Conservation (phyloP, 2,113 vertebrate genomes). For the Hippocampus comes region DNA sequence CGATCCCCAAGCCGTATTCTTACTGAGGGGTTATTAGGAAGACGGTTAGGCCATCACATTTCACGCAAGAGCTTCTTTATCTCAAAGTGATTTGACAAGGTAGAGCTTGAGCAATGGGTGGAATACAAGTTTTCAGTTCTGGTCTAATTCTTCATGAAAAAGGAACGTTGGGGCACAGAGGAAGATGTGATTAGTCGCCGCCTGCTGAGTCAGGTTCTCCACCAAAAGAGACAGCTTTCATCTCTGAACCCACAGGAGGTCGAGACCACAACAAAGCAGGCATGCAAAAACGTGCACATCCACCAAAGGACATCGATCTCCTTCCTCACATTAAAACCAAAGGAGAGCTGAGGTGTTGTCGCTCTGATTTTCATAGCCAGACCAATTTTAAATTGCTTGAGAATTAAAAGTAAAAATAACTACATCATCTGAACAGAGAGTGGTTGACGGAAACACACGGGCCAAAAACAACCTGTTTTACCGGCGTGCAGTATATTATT, state of each 20-base stretch:
- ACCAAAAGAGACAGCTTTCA: constrained; percentile 60
- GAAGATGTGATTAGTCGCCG: constrained; percentile 57
- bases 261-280: constrained; percentile 54
- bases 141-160: constrained; percentile 3
- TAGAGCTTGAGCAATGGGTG: background rate
- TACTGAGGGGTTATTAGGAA: background rate
- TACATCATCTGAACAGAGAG: constrained; percentile 6
- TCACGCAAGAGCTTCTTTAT: background rate
- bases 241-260: constrained; percentile 55
- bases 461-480: constrained; percentile 11
- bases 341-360: constrained; percentile 27
- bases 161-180: constrained; percentile 9
- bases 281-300: constrained; percentile 9
- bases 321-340: constrained; percentile 19
- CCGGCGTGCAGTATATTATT: constrained; percentile 22
- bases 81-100: constrained; percentile 2
- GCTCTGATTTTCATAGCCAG: constrained; percentile 9
- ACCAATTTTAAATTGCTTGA: constrained; percentile 10
- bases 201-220: constrained; percentile 57
- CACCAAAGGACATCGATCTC: background rate
- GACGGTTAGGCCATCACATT: background rate
- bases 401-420: background rate
- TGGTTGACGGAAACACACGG: constrained; percentile 9
- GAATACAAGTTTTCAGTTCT: background rate
- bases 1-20: background rate